Evolutionary conservation across 2,888 invertebrate genomes (phyloP), one percentile per base, ranked within the genome.

Genomic region (Xestia ashworthii): DNA sequence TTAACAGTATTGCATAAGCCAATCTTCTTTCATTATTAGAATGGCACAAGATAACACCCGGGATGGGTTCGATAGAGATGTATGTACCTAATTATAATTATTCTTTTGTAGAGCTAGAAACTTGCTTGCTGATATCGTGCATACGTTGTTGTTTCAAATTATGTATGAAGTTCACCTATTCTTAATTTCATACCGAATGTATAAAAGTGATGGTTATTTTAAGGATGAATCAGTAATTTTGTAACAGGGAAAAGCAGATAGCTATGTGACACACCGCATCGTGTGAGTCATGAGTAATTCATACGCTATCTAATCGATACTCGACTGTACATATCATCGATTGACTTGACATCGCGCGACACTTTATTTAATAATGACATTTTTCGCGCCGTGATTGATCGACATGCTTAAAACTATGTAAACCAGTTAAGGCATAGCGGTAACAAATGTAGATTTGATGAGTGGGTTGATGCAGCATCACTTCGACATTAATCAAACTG

Each of bases 271-370:
- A 11, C 48, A 65, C 12, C 5, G 14, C 60, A 55, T n/a, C 1
- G 22, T 69, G 55, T 65, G 46, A 70, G 19, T 67, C 66, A 12
- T 53, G 60, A 67, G 53, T n/a, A 19, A 62, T 46, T 80, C 46
- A 22, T 32, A 14, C 16, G 19, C 64, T 84, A 84, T 82, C 82
- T 80, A 72, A 84, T 84, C 81, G 55, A 60, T 71, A 41, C 62
- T 46, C 16, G 25, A 32, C 16, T 32, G 50, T n/a, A 22, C 44
- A 73, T 78, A 64, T 16, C 58, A 53, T 75, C 58, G 53, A 53
- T 5, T 46, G 67, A 32, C n/a, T n/a, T 6, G 32, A 58, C 62
- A 67, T 62, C 66, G 44, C 19, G 32, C n/a, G 48, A 66, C 12
- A 19, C 25, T 32, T 25, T 41, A 41, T 14, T 38, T 14, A 55